phyloP scores from a whole-genome alignment of 2,797 vertebrate genomes.

The Rhincodon typus region DNA sequence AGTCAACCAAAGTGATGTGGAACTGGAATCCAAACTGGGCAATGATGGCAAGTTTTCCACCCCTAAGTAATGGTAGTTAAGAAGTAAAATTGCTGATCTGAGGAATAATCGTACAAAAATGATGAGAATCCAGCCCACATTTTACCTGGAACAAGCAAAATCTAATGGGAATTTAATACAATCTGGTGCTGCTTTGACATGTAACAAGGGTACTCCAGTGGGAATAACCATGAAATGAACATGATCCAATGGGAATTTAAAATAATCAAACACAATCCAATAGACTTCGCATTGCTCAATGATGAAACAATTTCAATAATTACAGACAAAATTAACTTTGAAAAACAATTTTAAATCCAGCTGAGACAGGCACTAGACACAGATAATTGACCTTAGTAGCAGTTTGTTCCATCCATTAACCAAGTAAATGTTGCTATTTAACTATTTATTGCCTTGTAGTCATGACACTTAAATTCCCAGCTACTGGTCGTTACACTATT shows the following conservation, averaged over 20 bases:
- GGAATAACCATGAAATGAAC: neutral
- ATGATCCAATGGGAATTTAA: neutral
- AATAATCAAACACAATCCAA: slow-evolving; percentile 8
- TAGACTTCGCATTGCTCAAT: neutral
- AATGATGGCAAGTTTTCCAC: neutral
- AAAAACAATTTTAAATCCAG: slow-evolving; percentile 23
- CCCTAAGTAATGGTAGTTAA: neutral
- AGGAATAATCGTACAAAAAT: neutral
- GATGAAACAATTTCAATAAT: neutral
- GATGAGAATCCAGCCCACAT: neutral
- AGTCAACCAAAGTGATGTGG: neutral
- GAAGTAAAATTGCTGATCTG: neutral
- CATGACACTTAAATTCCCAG: neutral
- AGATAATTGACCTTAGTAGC: neutral
- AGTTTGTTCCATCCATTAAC: neutral
- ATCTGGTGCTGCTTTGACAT: slow-evolving; percentile 2
- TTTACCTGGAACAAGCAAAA: neutral
- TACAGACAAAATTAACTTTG: slow-evolving; percentile 10
- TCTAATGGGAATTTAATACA: neutral
- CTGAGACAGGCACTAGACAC: neutral
- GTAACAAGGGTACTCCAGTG: neutral
- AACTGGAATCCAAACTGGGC: neutral
- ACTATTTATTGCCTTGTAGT: neutral
- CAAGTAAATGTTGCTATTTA: neutral
- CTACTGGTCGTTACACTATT: neutral